Evolutionary conservation across 2,113 vertebrate species (phyloP).

Genomic region (Pseudorectes ferrugineus): DNA sequence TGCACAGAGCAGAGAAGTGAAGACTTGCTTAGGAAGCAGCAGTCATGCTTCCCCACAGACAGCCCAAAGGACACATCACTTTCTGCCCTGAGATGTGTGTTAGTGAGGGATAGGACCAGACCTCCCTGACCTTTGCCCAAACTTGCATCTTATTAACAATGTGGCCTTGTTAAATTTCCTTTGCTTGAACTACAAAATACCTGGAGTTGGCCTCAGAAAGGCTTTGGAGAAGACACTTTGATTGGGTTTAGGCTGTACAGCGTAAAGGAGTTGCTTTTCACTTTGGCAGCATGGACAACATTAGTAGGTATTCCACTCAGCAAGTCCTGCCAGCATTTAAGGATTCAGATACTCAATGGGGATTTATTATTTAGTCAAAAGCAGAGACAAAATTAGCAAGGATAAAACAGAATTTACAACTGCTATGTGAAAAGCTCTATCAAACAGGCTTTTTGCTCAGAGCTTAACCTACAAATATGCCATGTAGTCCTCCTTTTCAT

Average conservation of each 20-base stretch:
- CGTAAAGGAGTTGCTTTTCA: neutral
- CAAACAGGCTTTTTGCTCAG: neutral
- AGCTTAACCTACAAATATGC: constrained; percentile 7
- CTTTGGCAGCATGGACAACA: neutral
- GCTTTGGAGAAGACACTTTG: neutral
- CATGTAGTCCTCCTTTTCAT: neutral
- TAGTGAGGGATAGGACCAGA: neutral
- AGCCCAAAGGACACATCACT: neutral
- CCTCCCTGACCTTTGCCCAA: neutral
- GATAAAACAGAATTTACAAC: constrained; percentile 23
- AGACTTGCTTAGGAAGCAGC: neutral
- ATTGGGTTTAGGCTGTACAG: neutral
- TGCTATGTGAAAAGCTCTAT: neutral
- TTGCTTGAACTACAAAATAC: neutral
- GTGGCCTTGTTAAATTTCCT: neutral
- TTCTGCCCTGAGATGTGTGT: neutral
- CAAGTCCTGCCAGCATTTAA: neutral
- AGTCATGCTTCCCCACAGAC: neutral
- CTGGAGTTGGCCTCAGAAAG: neutral
- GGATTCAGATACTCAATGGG: neutral
- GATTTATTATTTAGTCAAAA: constrained; percentile 16
- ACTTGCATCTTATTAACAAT: neutral
- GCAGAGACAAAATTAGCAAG: neutral
- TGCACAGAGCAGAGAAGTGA: neutral
- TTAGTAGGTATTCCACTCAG: neutral